Evolutionary conservation across 2,888 invertebrate genomes (phyloP).

Genomic region (Chamaedrilus cognettii): DNA sequence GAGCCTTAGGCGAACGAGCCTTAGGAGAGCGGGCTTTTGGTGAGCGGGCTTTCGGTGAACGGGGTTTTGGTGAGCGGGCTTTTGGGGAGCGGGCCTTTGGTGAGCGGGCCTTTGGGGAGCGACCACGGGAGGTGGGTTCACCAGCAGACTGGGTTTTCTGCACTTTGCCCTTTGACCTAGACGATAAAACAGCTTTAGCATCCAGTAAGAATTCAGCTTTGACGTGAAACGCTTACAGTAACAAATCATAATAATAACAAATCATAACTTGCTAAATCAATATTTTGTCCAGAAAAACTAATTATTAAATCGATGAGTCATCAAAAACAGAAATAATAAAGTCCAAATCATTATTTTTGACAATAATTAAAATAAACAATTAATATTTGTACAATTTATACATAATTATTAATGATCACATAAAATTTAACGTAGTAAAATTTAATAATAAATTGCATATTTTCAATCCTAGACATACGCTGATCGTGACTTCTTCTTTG

Average conservation of each 20-base stretch:
- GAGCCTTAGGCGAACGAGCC: conserved; percentile 4
- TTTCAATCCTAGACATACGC: background rate
- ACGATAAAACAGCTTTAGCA: background rate
- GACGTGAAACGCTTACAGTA: background rate
- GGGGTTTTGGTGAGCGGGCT: conserved; percentile 7
- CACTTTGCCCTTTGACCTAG: background rate
- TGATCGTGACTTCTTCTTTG: background rate
- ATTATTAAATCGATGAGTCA: too few relatives aligned
- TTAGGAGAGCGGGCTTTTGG: conserved; percentile 15
- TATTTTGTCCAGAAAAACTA: too few relatives aligned
- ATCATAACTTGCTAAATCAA: too few relatives aligned
- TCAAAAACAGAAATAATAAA: too few relatives aligned
- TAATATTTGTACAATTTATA: too few relatives aligned
- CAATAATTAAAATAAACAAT: too few relatives aligned
- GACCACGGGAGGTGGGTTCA: background rate
- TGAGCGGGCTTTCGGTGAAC: conserved; percentile 4
- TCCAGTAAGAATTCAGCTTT: too few relatives aligned
- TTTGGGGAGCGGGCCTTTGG: conserved; percentile 10
- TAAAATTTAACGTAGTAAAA: too few relatives aligned
- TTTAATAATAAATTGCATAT: too few relatives aligned
- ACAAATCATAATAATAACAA: too few relatives aligned
- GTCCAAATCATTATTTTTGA: too few relatives aligned
- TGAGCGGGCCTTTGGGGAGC: conserved; percentile 9
- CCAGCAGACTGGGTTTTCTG: background rate
- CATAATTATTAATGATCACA: too few relatives aligned